phyloP scores from a whole-genome alignment of 2,797 vertebrate species.

The Thamnophis elegans region DNA sequence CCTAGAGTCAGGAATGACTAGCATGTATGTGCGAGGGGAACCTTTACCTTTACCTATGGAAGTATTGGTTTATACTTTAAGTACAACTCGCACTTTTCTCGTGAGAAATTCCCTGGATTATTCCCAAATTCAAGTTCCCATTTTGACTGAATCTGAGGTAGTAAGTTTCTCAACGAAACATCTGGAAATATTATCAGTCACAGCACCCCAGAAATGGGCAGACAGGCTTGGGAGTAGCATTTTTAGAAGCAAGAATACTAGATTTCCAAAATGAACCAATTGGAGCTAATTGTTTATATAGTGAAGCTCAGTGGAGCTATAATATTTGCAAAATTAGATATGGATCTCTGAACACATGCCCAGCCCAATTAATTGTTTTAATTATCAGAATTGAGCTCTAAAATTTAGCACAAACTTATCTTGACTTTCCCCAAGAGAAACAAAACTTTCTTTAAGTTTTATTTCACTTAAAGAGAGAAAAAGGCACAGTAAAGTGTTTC shows the following conservation, averaged over 20 bases:
- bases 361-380: neutral
- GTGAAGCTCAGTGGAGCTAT: neutral
- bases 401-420: neutral
- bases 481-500: neutral
- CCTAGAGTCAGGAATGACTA: no score
- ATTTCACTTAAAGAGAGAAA: neutral
- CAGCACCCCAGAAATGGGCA: neutral
- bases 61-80: neutral
- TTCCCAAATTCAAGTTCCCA: neutral
- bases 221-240: neutral
- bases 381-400: neutral
- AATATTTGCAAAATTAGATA: neutral
- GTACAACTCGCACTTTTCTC: neutral
- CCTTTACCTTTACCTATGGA: neutral
- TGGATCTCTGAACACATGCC: neutral
- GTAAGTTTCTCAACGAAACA: neutral
- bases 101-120: neutral
- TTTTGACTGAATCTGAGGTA: neutral
- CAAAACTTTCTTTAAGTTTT: neutral
- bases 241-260: neutral
- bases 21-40: no score
- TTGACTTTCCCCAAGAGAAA: neutral
- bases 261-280: neutral
- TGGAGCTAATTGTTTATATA: neutral
- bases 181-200: neutral